Evolutionary conservation across 2,797 vertebrate species (phyloP).

Genomic region (Monodelphis domestica): DNA sequence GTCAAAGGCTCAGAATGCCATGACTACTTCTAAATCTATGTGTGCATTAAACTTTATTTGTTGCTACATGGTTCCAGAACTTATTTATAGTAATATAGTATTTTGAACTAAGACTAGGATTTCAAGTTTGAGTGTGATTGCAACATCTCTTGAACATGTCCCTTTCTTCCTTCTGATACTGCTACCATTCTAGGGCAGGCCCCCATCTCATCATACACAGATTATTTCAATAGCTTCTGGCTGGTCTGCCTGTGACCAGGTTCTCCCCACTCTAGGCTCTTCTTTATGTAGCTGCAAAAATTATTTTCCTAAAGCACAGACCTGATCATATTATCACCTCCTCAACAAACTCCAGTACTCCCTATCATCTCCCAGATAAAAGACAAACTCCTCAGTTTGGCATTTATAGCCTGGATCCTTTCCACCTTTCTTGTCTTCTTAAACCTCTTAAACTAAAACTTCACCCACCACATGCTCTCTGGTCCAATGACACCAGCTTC

Average conservation of each 20-base stretch:
- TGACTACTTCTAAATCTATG: constrained; percentile 6
- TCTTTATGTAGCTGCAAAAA: not conserved
- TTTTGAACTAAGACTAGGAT: not conserved
- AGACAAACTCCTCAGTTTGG: not conserved
- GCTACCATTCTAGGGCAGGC: not conserved
- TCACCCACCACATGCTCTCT: not conserved
- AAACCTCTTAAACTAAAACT: not conserved
- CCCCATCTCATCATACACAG: not conserved
- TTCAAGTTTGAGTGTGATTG: not conserved
- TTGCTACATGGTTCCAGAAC: not conserved
- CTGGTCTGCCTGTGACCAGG: not conserved
- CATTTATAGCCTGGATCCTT: not conserved
- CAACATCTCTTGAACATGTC: not conserved
- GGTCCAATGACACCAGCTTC: too few relatives aligned
- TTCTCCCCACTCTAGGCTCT: not conserved
- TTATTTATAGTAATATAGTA: constrained; percentile 22
- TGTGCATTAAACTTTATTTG: constrained; percentile 6
- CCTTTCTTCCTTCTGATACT: not conserved
- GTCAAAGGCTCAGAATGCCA: constrained; percentile 1
- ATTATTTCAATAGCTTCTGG: not conserved
- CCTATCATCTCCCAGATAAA: not conserved
- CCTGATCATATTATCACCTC: not conserved
- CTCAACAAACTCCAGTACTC: not conserved
- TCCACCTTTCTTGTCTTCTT: not conserved
- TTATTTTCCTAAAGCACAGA: not conserved